phyloP scores from a whole-genome alignment of 2,797 vertebrate species.

The Taeniopygia guttata region DNA sequence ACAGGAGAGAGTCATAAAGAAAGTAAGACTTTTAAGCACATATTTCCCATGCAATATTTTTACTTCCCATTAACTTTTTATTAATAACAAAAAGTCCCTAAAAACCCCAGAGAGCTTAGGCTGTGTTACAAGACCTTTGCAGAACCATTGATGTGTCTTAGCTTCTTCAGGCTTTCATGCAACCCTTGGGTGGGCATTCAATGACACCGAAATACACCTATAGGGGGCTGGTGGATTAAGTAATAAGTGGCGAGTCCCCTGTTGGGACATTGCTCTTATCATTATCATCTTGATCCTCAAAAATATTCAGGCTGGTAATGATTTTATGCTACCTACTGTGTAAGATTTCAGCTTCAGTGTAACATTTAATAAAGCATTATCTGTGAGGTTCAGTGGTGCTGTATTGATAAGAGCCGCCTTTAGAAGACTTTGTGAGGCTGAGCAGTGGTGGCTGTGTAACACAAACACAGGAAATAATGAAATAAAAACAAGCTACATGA shows the following conservation, averaged over 20 bases:
- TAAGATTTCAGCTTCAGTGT: conserved; percentile 67
- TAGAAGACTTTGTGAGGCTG: conserved; percentile 49
- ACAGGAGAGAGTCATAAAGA: neutral
- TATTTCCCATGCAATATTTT: neutral
- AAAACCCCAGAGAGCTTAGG: conserved; percentile 32
- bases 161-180: conserved; percentile 67
- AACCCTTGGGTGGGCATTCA: conserved; percentile 71
- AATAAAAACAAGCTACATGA: conserved; percentile 51
- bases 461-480: conserved; percentile 55
- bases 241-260: conserved; percentile 58
- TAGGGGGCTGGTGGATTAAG: conserved; percentile 65
- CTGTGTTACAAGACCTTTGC: conserved; percentile 61
- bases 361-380: conserved; percentile 77
- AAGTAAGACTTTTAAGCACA: neutral
- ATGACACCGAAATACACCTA: conserved; percentile 61
- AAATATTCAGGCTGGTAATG: conserved; percentile 76
- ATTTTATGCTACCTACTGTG: conserved; percentile 72
- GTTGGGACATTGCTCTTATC: conserved; percentile 66
- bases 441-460: conserved; percentile 13
- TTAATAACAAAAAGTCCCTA: conserved; percentile 53
- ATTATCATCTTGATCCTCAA: conserved; percentile 69
- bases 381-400: conserved; percentile 49
- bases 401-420: conserved; percentile 60
- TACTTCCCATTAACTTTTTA: conserved; percentile 45
- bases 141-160: conserved; percentile 64